Evolutionary conservation across 2,888 invertebrate species (phyloP).

Genomic region (Villa cingulata): DNA sequence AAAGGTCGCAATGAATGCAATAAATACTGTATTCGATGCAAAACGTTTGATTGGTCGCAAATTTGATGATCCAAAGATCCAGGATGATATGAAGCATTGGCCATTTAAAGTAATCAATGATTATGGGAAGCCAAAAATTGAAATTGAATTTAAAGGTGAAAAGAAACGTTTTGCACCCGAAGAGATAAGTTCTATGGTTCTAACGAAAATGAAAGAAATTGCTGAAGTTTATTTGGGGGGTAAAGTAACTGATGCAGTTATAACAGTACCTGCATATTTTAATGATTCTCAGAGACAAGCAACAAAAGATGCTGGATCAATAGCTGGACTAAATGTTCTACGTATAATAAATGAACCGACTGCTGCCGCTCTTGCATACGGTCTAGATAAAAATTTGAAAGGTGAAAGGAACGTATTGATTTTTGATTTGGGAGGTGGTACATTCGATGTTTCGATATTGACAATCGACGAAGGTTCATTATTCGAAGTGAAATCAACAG

Average conservation of each 20-base stretch:
- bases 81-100: conserved; percentile 75
- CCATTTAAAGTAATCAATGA: conserved; percentile 56
- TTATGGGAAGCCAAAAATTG: conserved; percentile 57
- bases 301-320: conserved; percentile 79
- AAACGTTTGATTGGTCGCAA: conserved; percentile 72
- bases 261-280: conserved; percentile 75
- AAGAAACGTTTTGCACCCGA: conserved; percentile 64
- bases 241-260: conserved; percentile 58
- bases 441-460: conserved; percentile 84
- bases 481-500: conserved; percentile 68
- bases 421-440: conserved; percentile 72
- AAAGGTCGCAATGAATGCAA: conserved; percentile 65
- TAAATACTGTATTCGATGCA: conserved; percentile 69
- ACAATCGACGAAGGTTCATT: conserved; percentile 76
- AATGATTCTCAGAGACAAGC: conserved; percentile 72
- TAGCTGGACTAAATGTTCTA: conserved; percentile 74
- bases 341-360: conserved; percentile 87
- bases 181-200: conserved; percentile 74
- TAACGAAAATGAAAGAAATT: conserved; percentile 71
- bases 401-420: conserved; percentile 63
- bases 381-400: conserved; percentile 58
- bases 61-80: conserved; percentile 62
- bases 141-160: conserved; percentile 60
- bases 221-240: conserved; percentile 65
- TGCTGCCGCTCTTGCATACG: conserved; percentile 75